These are phyloP conservation scores for Metacarcinus magister DNA, from an alignment of 2,888 invertebrate species.

Conservation along the genomic window DNA sequence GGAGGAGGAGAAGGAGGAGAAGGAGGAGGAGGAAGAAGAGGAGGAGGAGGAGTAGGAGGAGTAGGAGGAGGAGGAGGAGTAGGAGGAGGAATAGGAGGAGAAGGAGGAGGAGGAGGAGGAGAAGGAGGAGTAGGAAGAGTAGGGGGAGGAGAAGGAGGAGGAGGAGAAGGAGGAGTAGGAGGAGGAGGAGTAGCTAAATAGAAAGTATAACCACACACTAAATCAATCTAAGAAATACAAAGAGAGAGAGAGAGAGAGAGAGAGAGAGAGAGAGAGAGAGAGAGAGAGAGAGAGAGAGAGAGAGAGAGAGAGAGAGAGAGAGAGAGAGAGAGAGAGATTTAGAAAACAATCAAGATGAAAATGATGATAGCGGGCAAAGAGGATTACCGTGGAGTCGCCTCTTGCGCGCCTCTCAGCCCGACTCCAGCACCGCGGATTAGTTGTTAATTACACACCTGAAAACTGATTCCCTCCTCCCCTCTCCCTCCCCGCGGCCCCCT, in stretches of 20 bases:
- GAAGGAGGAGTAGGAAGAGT: background rate
- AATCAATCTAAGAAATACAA: background rate
- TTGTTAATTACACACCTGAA: slow-evolving; percentile 15
- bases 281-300: background rate
- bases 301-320: background rate
- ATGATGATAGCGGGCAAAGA: slow-evolving; percentile 61
- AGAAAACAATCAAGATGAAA: slow-evolving; percentile 71
- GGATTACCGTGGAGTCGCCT: slow-evolving; percentile 54
- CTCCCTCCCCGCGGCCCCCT: background rate
- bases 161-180: background rate
- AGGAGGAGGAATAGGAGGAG: background rate
- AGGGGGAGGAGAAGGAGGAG: background rate
- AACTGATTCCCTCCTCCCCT: background rate
- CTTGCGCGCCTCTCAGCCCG: slow-evolving; percentile 19
- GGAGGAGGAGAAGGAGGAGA: background rate
- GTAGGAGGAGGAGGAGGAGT: background rate
- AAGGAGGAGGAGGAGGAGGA: too few species aligned
- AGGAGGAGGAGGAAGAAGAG: background rate
- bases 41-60: background rate
- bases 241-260: background rate
- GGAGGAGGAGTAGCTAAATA: background rate
- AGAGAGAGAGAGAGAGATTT: background rate
- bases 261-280: background rate
- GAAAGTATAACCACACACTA: too few species aligned
- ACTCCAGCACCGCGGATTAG: background rate